Conservation (phyloP, 2,797 vertebrate species). For the Limosa lapponica region DNA sequence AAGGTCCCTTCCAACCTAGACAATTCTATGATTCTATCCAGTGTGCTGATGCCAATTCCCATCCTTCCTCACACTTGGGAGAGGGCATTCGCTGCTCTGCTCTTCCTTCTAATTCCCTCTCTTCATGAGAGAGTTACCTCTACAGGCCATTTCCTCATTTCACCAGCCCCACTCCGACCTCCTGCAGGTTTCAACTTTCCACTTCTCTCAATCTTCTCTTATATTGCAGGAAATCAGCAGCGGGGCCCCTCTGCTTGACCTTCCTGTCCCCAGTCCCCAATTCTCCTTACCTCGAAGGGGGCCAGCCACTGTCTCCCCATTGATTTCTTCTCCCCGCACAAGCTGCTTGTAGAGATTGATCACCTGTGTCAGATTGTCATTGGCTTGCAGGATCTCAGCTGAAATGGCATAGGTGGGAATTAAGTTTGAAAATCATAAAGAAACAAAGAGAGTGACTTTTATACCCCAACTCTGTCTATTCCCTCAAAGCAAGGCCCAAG, state of each 20-base stretch:
- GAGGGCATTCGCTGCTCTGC: background rate
- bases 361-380: constrained; percentile 95
- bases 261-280: background rate
- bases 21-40: background rate
- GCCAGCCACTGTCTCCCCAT: constrained; percentile 78
- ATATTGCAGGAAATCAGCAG: background rate
- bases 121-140: background rate
- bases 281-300: constrained; percentile 81
- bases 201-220: background rate
- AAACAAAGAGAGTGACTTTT: background rate
- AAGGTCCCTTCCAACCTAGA: too few species aligned
- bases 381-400: constrained; percentile 97
- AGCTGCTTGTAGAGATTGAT: constrained; percentile 94
- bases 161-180: background rate
- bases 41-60: background rate
- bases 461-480: background rate
- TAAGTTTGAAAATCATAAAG: background rate
- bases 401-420: background rate
- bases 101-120: background rate
- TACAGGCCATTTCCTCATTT: background rate
- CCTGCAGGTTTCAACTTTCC: background rate
- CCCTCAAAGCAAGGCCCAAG: background rate
- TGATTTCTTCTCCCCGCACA: constrained; percentile 91
- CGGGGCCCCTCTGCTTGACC: background rate
- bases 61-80: background rate